Percentiles rank a stretch among this genome's conserved stretches.
These are phyloP conservation scores for Raja brachyura DNA, from an alignment of 2,113 vertebrate genomes.

Conservation along the genomic window DNA sequence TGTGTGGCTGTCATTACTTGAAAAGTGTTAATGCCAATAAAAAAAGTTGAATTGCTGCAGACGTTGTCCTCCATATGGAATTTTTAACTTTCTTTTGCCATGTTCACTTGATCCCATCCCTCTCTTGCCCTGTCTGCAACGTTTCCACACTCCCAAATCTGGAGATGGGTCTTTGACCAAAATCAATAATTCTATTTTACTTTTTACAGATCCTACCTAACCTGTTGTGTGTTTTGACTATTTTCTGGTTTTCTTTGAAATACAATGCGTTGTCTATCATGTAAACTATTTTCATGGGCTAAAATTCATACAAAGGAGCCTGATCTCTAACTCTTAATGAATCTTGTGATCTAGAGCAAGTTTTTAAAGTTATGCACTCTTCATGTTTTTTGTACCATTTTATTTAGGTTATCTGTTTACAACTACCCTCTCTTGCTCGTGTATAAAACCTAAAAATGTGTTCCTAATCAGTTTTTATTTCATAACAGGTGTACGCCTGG, in stretches of 20 bases:
- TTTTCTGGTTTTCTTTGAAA: background rate
- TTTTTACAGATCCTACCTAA: too few species aligned
- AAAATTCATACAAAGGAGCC: background rate
- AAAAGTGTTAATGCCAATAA: too few species aligned
- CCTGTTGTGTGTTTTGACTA: too few species aligned
- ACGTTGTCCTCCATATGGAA: too few species aligned
- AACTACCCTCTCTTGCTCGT: background rate
- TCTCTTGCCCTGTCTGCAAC: too few species aligned
- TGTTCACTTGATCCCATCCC: too few species aligned
- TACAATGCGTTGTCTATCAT: background rate
- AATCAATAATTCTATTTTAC: too few species aligned
- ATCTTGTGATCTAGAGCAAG: background rate
- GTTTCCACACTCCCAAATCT: too few species aligned
- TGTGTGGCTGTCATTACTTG: too few species aligned
- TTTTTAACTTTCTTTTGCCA: too few species aligned
- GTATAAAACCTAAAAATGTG: background rate
- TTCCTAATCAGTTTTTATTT: conserved; percentile 1
- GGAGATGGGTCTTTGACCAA: too few species aligned
- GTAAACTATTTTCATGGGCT: background rate
- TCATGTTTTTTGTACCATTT: background rate
- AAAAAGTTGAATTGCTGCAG: too few species aligned
- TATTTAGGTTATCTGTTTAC: background rate
- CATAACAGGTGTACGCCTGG: conserved; percentile 83
- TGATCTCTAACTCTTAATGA: background rate
- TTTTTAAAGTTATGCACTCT: background rate